These are phyloP conservation scores for Gasterosteus nipponicus DNA, from an alignment of 2,113 vertebrate species.

Conservation along the genomic window DNA sequence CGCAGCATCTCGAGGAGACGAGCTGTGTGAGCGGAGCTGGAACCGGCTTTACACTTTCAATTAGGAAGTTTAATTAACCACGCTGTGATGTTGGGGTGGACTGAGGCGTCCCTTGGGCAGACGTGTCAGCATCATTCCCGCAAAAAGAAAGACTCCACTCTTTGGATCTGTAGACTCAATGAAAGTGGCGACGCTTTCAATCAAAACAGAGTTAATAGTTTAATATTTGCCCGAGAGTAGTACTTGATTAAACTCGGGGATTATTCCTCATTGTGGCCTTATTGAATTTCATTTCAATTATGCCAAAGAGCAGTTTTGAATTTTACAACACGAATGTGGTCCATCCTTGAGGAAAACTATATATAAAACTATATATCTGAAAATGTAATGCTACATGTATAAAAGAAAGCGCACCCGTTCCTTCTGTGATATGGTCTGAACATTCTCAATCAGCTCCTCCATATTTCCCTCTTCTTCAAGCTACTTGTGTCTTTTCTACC, in stretches of 20 bases:
- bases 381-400: background rate
- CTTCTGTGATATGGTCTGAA: background rate
- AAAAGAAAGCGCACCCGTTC: background rate
- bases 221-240: constrained; percentile 16
- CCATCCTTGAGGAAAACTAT: background rate
- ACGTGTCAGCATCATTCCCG: constrained; percentile 40
- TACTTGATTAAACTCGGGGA: constrained; percentile 37
- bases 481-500: background rate
- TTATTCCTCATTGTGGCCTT: constrained; percentile 9
- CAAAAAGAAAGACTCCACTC: background rate
- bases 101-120: constrained; percentile 28
- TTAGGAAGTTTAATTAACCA: constrained; percentile 50
- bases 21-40: constrained; percentile 37
- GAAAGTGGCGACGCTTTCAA: background rate
- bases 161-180: background rate
- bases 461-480: background rate
- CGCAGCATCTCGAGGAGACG: constrained; percentile 39
- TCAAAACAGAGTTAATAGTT: constrained; percentile 26
- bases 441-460: background rate
- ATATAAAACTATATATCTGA: background rate
- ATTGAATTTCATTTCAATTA: constrained; percentile 9
- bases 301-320: background rate
- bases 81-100: constrained; percentile 42
- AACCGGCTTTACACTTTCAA: constrained; percentile 50
- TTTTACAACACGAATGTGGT: background rate